Evolutionary conservation across 2,113 vertebrate species (phyloP), one percentile per base, ranked within the genome.

Genomic region (Phylloscopus trochilus): DNA sequence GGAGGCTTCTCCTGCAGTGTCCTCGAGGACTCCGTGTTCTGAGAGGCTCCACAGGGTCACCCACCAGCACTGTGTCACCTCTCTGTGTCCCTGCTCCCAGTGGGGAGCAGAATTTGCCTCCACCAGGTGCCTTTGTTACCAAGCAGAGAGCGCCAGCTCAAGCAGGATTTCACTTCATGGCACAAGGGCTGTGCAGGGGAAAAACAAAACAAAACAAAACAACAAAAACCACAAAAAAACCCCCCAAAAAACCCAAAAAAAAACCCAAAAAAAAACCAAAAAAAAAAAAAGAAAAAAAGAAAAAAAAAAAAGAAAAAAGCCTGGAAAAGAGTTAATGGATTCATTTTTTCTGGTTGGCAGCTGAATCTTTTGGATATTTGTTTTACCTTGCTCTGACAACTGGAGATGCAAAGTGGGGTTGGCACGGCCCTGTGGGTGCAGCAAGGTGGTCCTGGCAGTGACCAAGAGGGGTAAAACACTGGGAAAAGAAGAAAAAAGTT

Each of bases 41-140:
- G 83, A 95, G 74, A 6, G 20, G 41, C 53, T 7, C 56, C 3
- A 76, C 2, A 26, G 5, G 0, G 1, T 33, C 64, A 23, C 43
- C 66, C 68, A 11, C 22, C 17, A 5, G 0, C 3, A 0, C 89
- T 16, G 3, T 11, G 64, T 17, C 84, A 37, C 68, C 80, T 52
- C 67, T 0, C 46, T 4, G 44, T 19, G 5, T 4, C 2, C 1
- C 16, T 6, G 1, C 0, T 27, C 51, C 56, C 82, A 4, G 0
- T 1, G 1, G 33, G 27, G 16, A 80, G 8, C 13, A 83, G 33
- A 30, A 72, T 5, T 44, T 19, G 13, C 47, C 77, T n/a, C 74
- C 82, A 60, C 0, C 2, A 55, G 31, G 23, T 37, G 43, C 52
- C 74, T 53, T 53, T 5, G 5, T 66, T 64, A 9, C 23, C 19